Conservation (phyloP, 2,797 vertebrate genomes). For the Zenarchopterus dispar region DNA sequence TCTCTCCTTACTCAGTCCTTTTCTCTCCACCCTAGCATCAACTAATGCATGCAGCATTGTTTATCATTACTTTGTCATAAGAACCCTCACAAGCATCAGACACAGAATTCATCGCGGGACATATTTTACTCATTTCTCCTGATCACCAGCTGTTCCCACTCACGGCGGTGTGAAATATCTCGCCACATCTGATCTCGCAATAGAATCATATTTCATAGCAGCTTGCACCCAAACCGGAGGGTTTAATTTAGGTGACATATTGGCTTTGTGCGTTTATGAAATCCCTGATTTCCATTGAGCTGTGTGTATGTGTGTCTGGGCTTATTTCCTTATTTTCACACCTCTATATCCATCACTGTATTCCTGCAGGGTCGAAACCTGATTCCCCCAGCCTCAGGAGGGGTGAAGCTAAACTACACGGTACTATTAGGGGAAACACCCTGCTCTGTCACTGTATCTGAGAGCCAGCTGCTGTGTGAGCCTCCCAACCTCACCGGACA, state of each 20-base stretch:
- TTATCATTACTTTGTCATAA: slow-evolving; percentile 8
- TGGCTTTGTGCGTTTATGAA: slow-evolving; percentile 31
- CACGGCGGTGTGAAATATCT: slow-evolving; percentile 18
- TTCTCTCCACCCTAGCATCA: slow-evolving; percentile 5
- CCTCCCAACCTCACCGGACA: slow-evolving; percentile 95
- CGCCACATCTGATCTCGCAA: slow-evolving; percentile 48
- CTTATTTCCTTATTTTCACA: slow-evolving; percentile 39
- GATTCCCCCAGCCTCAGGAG: slow-evolving; percentile 91
- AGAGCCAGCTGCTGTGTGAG: slow-evolving; percentile 97
- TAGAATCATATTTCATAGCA: slow-evolving; percentile 32
- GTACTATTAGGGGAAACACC: slow-evolving; percentile 95
- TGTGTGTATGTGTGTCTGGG: slow-evolving; percentile 29
- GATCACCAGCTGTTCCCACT: slow-evolving; percentile 46
- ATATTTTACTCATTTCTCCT: background rate
- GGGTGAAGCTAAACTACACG: slow-evolving; percentile 96
- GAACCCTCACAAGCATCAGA: background rate
- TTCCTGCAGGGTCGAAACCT: slow-evolving; percentile 93
- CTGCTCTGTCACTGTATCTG: slow-evolving; percentile 94
- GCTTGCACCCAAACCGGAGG: slow-evolving; percentile 44
- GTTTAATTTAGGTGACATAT: slow-evolving; percentile 42
- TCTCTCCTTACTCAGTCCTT: no score
- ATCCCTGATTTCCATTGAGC: slow-evolving; percentile 29
- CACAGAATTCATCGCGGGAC: slow-evolving; percentile 7
- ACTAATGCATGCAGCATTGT: background rate
- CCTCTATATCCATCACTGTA: slow-evolving; percentile 24